Base-by-base conservation (phyloP, 1,140 invertebrate genomes). In the Polyergus mexicanus region DNA sequence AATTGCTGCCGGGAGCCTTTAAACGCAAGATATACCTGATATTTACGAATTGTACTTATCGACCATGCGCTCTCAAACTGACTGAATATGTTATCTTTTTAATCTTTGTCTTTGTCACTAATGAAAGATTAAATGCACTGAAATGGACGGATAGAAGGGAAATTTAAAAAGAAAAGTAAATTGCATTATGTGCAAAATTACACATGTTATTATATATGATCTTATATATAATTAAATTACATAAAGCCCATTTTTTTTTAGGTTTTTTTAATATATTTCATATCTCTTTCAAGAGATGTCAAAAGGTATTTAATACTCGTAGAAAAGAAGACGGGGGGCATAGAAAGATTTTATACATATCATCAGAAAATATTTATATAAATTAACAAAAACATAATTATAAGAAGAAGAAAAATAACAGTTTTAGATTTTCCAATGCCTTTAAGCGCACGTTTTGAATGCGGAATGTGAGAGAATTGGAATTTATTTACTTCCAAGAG, bases 1-100 rank as follows among this genome's bases (percentile, higher is more conserved):
- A 83, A 83, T 83, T 81, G 77, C 66, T 72, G 54, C 78, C 78
- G 35, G 35, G 16, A 81, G 66, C 78, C 38, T 81, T 58, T 81
- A 71, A 81, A 47, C 35, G 25, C 41, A 35, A 2, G 2, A 76
- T 77, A 63, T 41, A 78, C 7, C 72, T 76, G 56, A 84, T 77
- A 78, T 77, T 84, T 62, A 54, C 81, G 58, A 54, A 51, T 77
- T 35, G 51, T 32, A 28, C 51, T 81, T 81, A 41, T 54, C 7
- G 35, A 6, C 35, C n/a, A 41, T 32, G 5, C 62, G 13, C 38
- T 44, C 3, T 13, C 11, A 7, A 32, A 44, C 13, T 6, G 6
- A 8, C 25, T 32, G 44, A 22, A 58, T 41, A 32, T 16, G 19
- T 13, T 25, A 10, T 6, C 19, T 38, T 8, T 63, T 38, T 38